Base-by-base conservation (phyloP, 2,113 vertebrate genomes). In the Pseudopipra pipra region DNA sequence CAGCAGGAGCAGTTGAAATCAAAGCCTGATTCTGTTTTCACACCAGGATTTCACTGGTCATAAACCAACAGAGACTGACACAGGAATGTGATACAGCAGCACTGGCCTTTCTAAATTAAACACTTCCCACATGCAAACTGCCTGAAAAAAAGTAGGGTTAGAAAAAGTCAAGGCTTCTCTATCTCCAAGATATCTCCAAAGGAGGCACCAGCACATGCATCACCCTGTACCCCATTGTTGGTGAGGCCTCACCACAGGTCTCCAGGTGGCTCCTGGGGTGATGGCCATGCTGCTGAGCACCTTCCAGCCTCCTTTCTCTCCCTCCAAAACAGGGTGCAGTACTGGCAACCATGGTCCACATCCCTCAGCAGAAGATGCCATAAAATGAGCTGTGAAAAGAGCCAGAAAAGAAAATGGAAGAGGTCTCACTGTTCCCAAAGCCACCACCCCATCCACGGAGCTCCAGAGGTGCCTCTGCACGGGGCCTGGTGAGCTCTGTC, bases 1-100 rank as follows among this genome's bases (percentile, higher is more conserved):
- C 92, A 95, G 95, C 84, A 84, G 93, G 94, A 72, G 77, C 75
- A 94, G 90, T 90, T 85, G 92, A 88, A 93, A 96, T 95, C 89
- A 91, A 95, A 93, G 81, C 74, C 71, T 33, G 43, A 56, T 89
- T 89, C 83, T 73, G 81, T 92, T 93, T 91, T 96, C 92, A 93
- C 87, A 92, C 94, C 89, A 85, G 91, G 77, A 78, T 81, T 95
- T 93, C 88, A 62, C 63, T 87, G 96, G 95, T 91, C 82, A 73
- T 92, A 93, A 80, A 90, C 95, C 90, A 77, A 85, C 75, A 87
- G 89, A 82, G 87, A 66, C 39, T 0, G 0, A 33, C 21, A 27
- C 18, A 27, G 85, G 70, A 78, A 93, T 25, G 72, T 55, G 91
- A 91, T 59, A 56, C 41, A 58, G 90, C 74, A 93, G 68, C 1